Conservation (phyloP, 1,140 invertebrate genomes). For the Pseudomyrmex dendroicus region DNA sequence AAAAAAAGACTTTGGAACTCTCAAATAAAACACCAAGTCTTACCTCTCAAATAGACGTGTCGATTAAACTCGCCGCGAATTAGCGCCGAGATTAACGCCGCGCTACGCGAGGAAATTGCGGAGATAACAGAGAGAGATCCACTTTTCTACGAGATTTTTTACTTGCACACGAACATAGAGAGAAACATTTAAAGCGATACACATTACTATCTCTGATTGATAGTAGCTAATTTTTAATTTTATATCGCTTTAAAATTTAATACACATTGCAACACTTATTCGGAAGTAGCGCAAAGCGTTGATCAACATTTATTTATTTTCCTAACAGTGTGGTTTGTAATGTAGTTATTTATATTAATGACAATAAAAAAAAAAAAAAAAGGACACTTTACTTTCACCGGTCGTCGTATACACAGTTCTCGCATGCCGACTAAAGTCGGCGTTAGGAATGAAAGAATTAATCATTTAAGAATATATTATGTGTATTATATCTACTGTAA, state of each 20-base stretch:
- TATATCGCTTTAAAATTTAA: background rate
- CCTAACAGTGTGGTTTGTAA: background rate
- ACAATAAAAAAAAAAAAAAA: background rate
- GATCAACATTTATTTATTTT: background rate
- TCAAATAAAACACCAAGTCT: background rate
- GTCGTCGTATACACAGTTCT: too few relatives aligned
- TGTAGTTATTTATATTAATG: background rate
- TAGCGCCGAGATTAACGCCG: background rate
- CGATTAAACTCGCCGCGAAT: slow-evolving; percentile 31
- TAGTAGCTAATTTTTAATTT: too few relatives aligned
- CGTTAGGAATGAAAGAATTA: too few relatives aligned
- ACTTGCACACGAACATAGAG: background rate
- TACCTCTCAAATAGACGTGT: slow-evolving; percentile 1
- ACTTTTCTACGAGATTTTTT: slow-evolving; percentile 9
- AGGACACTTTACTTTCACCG: too few relatives aligned
- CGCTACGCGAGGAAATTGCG: background rate
- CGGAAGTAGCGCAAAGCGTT: too few relatives aligned
- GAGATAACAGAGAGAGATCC: background rate
- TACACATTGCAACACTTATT: too few relatives aligned
- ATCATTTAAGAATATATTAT: too few relatives aligned
- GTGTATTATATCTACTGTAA: too few relatives aligned
- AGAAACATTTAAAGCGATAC: background rate
- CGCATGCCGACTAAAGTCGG: too few relatives aligned
- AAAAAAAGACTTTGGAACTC: background rate
- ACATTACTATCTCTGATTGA: background rate